These are phyloP conservation scores for Ahaetulla prasina DNA, from an alignment of 2,113 vertebrate genomes.

Conservation along the genomic window DNA sequence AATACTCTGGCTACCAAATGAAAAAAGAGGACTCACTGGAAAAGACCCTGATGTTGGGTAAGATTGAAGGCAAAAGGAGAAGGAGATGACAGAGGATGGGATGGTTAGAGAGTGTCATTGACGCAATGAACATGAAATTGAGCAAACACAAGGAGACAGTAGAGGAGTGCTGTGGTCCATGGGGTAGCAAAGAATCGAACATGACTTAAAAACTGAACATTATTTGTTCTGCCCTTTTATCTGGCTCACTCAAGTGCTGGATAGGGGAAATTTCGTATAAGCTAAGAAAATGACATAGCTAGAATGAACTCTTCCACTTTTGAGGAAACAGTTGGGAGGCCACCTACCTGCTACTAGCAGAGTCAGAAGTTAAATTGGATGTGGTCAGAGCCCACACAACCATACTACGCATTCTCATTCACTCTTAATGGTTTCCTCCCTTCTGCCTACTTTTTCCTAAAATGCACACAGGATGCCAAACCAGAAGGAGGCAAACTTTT, in stretches of 20 bases:
- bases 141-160: too few species aligned
- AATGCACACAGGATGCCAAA: not conserved
- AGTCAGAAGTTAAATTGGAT: not conserved
- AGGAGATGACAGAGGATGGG: too few species aligned
- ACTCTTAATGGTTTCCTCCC: not conserved
- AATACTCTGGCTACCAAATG: too few species aligned
- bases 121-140: too few species aligned
- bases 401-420: not conserved
- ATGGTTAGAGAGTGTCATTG: too few species aligned
- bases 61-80: too few species aligned
- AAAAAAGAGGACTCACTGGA: too few species aligned
- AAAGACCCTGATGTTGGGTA: too few species aligned
- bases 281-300: not conserved
- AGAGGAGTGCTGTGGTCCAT: too few species aligned
- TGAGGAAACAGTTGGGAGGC: not conserved
- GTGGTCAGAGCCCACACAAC: not conserved
- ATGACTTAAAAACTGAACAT: not conserved
- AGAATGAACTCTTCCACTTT: not conserved
- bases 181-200: too few species aligned
- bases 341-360: not conserved
- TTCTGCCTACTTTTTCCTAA: not conserved
- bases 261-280: not conserved
- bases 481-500: not conserved
- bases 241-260: not conserved
- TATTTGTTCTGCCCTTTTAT: not conserved